Evolutionary conservation across 2,797 vertebrate genomes (phyloP).

Genomic region (Lacerta viridis): DNA sequence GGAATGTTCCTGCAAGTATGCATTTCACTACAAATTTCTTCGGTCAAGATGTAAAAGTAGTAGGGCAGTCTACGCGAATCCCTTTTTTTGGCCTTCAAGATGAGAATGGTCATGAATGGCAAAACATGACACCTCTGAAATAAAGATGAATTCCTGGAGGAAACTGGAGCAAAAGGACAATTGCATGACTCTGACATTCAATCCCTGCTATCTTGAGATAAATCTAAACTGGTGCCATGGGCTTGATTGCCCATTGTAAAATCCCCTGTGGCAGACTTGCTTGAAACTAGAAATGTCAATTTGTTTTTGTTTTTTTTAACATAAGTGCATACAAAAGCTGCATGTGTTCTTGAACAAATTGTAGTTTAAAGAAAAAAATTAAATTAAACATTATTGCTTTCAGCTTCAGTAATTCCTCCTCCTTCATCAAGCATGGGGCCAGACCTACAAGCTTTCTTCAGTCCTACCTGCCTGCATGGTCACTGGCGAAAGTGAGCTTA

Average conservation of each 20-base stretch:
- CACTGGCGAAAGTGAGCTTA: neutral
- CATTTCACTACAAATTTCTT: neutral
- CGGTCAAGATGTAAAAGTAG: neutral
- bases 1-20: neutral
- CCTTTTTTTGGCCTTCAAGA: neutral
- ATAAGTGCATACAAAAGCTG: neutral
- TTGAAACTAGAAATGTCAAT: neutral
- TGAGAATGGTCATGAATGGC: neutral
- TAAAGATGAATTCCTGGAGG: neutral
- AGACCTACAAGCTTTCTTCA: neutral
- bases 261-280: neutral
- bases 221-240: neutral
- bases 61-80: neutral
- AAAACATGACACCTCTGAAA: neutral
- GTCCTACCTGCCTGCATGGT: neutral
- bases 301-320: neutral
- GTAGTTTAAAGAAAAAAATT: neutral
- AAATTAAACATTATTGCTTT: neutral
- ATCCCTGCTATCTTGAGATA: neutral
- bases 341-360: neutral
- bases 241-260: neutral
- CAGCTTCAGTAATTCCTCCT: neutral
- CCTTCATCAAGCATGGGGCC: too few relatives aligned
- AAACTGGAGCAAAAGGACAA: neutral
- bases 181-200: neutral